Conservation (phyloP, 2,797 vertebrate genomes). For the Sarcophilus harrisii region DNA sequence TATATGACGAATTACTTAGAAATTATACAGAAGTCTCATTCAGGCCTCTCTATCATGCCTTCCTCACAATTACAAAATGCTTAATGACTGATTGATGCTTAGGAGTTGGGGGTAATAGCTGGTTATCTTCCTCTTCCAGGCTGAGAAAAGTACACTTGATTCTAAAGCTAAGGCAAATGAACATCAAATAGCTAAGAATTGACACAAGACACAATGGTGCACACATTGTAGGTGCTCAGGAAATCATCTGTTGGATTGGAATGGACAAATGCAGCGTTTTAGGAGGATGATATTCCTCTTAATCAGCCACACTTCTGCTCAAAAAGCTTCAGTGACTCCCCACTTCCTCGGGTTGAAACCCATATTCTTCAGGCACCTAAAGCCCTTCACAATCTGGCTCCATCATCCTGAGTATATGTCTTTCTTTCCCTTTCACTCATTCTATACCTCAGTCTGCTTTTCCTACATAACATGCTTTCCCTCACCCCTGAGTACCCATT, state of each 20-base stretch:
- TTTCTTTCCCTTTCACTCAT: background rate
- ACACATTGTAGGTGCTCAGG: background rate
- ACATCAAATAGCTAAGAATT: background rate
- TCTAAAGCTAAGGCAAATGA: background rate
- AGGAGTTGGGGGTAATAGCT: background rate
- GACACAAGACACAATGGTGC: background rate
- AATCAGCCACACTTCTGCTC: background rate
- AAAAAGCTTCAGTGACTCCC: background rate
- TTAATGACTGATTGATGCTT: too few relatives aligned
- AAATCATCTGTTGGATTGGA: background rate
- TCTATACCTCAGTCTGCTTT: background rate
- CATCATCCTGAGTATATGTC: background rate
- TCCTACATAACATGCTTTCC: background rate
- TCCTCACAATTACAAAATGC: background rate
- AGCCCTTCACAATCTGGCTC: background rate
- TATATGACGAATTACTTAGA: background rate
- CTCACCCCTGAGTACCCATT: background rate
- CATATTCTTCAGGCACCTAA: background rate
- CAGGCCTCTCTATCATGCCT: too few relatives aligned
- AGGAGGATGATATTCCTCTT: background rate
- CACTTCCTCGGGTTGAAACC: background rate
- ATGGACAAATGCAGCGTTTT: background rate
- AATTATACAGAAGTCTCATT: too few relatives aligned
- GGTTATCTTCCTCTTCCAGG: too few relatives aligned
- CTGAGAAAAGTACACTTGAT: too few relatives aligned